Base-by-base conservation (phyloP, 2,888 invertebrate species). In the Conchocele bisecta region DNA sequence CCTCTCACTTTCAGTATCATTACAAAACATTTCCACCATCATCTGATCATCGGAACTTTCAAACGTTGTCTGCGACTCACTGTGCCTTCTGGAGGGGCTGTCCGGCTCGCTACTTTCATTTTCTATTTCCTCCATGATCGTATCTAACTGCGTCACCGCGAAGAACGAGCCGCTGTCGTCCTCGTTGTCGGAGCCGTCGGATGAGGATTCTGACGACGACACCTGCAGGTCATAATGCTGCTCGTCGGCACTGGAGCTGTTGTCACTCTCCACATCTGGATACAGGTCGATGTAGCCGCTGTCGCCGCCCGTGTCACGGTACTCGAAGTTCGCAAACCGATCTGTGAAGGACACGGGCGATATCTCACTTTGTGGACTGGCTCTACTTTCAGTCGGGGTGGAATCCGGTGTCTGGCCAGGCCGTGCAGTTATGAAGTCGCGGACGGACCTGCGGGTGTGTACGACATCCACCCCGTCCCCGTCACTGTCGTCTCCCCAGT, bases 61-160 rank as follows among this genome's bases (percentile, higher is more conserved):
- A n/a, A n/a, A n/a, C n/a, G n/a, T n/a, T n/a, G n/a, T n/a, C n/a
- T n/a, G n/a, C n/a, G n/a, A n/a, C n/a, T n/a, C n/a, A n/a, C n/a
- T n/a, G n/a, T n/a, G n/a, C n/a, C n/a, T n/a, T n/a, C n/a, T n/a
- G n/a, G n/a, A n/a, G n/a, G n/a, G n/a, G n/a, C n/a, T n/a, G n/a
- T n/a, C n/a, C n/a, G n/a, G n/a, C n/a, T n/a, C n/a, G n/a, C n/a
- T n/a, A n/a, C n/a, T n/a, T n/a, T n/a, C n/a, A n/a, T n/a, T n/a
- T n/a, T n/a, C n/a, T n/a, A n/a, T n/a, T 44, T 88, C 88, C 54
- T 88, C 88, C 57, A 85, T 81, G 5, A 88, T 88, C 0, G 88
- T 84, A 54, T 87, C 88, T 33, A 88, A 46, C 2, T 74, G 22
- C 9, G 66, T 75, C 3, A 74, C 71, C 29, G 73, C 77, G 42